A percentile compares a stretch with the other conserved stretches of the same genome.
These are phyloP conservation scores for Crossaster papposus DNA, from an alignment of 53 echinoderm and acorn worm species.

Conservation along the genomic window DNA sequence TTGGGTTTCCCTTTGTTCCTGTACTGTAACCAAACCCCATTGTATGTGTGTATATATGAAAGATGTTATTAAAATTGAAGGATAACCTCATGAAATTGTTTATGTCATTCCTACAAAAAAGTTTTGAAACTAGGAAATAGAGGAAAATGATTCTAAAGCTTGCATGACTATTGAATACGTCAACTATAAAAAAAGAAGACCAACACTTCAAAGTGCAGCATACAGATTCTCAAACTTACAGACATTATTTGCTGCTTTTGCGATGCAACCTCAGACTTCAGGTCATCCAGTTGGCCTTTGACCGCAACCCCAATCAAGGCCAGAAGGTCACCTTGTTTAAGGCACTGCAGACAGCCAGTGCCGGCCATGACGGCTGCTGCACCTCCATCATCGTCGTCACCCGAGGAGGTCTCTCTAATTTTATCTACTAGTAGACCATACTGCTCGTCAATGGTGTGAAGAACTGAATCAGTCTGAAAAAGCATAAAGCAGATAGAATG, in stretches of 20 bases:
- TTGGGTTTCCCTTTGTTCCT: no score
- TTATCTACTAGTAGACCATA: slow-evolving; percentile 44
- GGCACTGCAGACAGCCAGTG: slow-evolving; percentile 73
- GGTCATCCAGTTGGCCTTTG: slow-evolving; percentile 61
- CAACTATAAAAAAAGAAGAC: no score
- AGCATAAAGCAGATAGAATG: background rate
- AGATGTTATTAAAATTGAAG: no score
- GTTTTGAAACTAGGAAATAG: background rate
- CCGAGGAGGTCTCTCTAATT: slow-evolving; percentile 5
- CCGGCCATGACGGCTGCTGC: slow-evolving; percentile 37
- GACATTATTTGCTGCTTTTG: slow-evolving; percentile 74
- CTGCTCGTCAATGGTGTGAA: slow-evolving; percentile 48
- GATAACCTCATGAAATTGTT: no score
- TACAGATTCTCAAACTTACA: slow-evolving; percentile 54
- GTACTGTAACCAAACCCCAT: no score
- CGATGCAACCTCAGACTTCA: slow-evolving; percentile 62
- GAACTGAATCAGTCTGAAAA: slow-evolving; percentile 51
- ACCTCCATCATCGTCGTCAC: slow-evolving; percentile 18
- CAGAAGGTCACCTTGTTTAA: slow-evolving; percentile 67
- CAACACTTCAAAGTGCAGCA: background rate
- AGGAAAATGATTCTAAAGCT: background rate
- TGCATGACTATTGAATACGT: no score
- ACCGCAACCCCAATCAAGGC: slow-evolving; percentile 68
- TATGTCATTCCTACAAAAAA: background rate
- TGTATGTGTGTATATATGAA: no score